Conservation (phyloP, 2,888 invertebrate genomes). For the Dasypolia templi region DNA sequence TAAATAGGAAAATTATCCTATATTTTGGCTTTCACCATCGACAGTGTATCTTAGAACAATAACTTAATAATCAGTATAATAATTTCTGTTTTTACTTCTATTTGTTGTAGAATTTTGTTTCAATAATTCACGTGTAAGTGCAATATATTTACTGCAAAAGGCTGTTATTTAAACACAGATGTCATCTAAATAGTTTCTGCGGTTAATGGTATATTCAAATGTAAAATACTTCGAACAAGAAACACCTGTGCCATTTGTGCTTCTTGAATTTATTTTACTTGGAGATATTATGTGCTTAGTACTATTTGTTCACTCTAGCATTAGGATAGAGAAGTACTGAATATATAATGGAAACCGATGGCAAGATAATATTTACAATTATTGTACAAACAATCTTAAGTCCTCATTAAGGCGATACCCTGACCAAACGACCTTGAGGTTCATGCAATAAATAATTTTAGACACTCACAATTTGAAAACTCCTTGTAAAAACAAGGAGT, state of each 20-base stretch:
- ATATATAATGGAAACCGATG: neutral
- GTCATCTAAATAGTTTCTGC: slow-evolving; percentile 45
- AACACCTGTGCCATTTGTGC: slow-evolving; percentile 49
- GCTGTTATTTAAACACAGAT: slow-evolving; percentile 49
- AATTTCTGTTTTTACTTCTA: slow-evolving; percentile 34
- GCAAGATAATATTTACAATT: neutral
- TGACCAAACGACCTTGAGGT: too few species aligned
- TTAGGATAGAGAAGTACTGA: neutral
- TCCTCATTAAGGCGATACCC: too few species aligned
- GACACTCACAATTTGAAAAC: too few species aligned
- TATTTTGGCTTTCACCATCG: slow-evolving; percentile 50
- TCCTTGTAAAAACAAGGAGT: too few species aligned
- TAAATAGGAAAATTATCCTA: slow-evolving; percentile 46
- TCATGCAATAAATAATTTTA: too few species aligned
- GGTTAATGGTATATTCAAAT: slow-evolving; percentile 34
- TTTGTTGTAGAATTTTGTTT: slow-evolving; percentile 20
- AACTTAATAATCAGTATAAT: slow-evolving; percentile 48
- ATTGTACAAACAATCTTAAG: neutral
- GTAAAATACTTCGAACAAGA: slow-evolving; percentile 34
- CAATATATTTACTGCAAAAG: slow-evolving; percentile 42
- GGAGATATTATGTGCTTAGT: slow-evolving; percentile 9
- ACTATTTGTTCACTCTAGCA: neutral
- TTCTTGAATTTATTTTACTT: slow-evolving; percentile 52
- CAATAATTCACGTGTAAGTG: slow-evolving; percentile 53
- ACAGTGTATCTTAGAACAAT: slow-evolving; percentile 52